A percentile compares a stretch with the other conserved stretches of the same genome.
Evolutionary conservation across 1,140 invertebrate species (phyloP).

Genomic region (Mya arenaria): DNA sequence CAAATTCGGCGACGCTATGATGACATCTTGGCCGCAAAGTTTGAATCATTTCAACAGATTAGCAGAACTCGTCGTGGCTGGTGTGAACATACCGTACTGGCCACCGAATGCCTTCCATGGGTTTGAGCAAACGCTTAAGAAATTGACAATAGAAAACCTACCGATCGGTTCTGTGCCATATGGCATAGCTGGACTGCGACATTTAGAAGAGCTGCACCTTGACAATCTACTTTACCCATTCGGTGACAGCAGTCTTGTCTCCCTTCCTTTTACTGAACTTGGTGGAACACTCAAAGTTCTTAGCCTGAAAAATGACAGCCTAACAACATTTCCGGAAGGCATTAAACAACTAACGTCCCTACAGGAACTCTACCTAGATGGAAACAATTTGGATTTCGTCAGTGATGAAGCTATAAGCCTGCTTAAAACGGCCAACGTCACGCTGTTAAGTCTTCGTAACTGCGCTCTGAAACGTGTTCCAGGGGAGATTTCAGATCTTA

Average conservation of each 20-base stretch:
- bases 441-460: constrained; percentile 19
- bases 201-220: constrained; percentile 30
- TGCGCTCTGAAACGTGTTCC: constrained; percentile 46
- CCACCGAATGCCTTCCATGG: constrained; percentile 39
- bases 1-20: constrained; percentile 6
- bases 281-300: constrained; percentile 21
- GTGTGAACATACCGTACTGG: constrained; percentile 16
- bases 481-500: constrained; percentile 38
- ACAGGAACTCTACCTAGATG: constrained; percentile 14
- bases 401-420: constrained; percentile 50
- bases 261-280: constrained; percentile 12
- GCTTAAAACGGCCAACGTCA: constrained; percentile 23
- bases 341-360: constrained; percentile 26
- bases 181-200: constrained; percentile 2
- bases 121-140: constrained; percentile 32
- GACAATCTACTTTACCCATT: background rate
- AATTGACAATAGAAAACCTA: constrained; percentile 28
- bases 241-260: constrained; percentile 28
- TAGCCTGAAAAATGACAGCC: constrained; percentile 36
- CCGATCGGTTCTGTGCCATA: constrained; percentile 16
- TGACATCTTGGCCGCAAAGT: constrained; percentile 29
- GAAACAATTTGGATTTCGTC: constrained; percentile 46
- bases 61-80: constrained; percentile 18
- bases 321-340: constrained; percentile 49
- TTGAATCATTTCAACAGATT: constrained; percentile 33